Percentiles rank a stretch among this genome's conserved stretches.
Evolutionary conservation across 2,113 vertebrate genomes (phyloP).

Genomic region (Toxotes jaculatrix): DNA sequence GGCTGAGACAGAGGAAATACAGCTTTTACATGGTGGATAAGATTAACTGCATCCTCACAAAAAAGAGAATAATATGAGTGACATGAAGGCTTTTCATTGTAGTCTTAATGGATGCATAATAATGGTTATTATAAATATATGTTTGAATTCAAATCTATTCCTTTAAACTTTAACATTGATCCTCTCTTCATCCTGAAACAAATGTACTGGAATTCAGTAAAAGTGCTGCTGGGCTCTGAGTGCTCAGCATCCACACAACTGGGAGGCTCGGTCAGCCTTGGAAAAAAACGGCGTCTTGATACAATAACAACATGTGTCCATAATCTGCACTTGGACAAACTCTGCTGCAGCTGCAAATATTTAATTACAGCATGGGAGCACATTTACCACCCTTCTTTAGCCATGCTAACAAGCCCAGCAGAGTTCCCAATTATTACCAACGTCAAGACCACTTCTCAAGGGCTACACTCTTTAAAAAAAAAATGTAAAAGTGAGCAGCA

Average conservation of each 20-base stretch:
- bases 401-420: constrained; percentile 69
- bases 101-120: neutral
- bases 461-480: constrained; percentile 50
- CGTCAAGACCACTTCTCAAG: constrained; percentile 65
- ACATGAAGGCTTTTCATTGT: neutral
- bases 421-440: constrained; percentile 71
- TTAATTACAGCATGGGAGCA: constrained; percentile 63
- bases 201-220: neutral
- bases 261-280: constrained; percentile 5
- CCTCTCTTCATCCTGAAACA: neutral
- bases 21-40: neutral
- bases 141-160: neutral
- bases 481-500: constrained; percentile 60
- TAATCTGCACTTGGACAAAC: constrained; percentile 21
- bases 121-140: neutral
- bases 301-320: constrained; percentile 32
- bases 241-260: neutral
- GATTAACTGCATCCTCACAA: neutral
- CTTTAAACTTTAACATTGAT: neutral
- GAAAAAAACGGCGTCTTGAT: constrained; percentile 17
- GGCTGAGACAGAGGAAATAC: neutral
- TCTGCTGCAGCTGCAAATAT: constrained; percentile 52
- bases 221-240: neutral
- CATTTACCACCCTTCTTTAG: constrained; percentile 58
- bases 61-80: neutral